Conservation (phyloP, 2,113 vertebrate genomes). For the Tachysurus vachellii region DNA sequence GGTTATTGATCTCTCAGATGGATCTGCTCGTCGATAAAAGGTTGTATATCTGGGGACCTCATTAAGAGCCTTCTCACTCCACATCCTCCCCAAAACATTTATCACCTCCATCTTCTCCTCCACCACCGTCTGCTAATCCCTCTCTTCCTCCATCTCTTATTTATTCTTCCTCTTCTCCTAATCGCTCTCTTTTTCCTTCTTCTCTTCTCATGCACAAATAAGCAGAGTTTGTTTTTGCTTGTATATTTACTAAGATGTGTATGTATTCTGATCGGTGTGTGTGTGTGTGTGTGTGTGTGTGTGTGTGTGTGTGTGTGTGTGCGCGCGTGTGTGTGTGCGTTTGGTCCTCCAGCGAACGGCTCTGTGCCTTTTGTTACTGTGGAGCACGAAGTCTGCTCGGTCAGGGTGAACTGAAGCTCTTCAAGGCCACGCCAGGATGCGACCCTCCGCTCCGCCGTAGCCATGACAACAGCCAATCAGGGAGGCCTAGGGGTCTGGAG, state of each 20-base stretch:
- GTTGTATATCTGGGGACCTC: conserved; percentile 10
- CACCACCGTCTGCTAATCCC: background rate
- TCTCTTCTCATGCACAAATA: background rate
- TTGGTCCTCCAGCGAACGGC: conserved; percentile 80
- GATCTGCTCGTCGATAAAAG: background rate
- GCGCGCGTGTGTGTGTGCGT: background rate
- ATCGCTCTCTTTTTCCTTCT: background rate
- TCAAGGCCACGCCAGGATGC: conserved; percentile 80
- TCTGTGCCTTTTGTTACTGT: conserved; percentile 98
- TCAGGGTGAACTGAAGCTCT: conserved; percentile 93
- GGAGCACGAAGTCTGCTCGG: conserved; percentile 93
- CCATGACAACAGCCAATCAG: conserved; percentile 71
- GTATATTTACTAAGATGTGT: background rate
- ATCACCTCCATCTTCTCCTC: background rate
- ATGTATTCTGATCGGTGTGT: background rate
- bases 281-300: conserved; percentile 17
- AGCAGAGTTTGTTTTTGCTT: background rate
- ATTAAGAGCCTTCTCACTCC: background rate
- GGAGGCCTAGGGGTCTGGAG: conserved; percentile 61
- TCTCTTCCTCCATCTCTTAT: background rate
- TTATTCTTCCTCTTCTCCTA: background rate
- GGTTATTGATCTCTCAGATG: background rate
- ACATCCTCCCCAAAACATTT: background rate
- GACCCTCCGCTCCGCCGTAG: conserved; percentile 62
- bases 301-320: conserved; percentile 23